phyloP scores from a whole-genome alignment of 2,888 invertebrate genomes.

The Leptinotarsa tumamoca region DNA sequence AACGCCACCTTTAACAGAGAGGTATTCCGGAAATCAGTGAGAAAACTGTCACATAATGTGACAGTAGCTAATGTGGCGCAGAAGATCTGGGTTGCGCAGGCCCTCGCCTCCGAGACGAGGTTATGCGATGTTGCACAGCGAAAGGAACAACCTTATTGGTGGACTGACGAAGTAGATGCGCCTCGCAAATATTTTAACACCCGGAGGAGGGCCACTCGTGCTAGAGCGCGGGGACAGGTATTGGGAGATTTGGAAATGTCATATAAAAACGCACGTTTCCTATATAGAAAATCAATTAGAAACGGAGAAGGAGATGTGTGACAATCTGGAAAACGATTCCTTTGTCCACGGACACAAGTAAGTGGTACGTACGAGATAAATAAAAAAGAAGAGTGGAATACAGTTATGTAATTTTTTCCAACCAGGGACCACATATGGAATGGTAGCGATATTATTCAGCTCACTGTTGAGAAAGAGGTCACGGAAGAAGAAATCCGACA shows the following conservation, averaged over 20 bases:
- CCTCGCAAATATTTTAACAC: neutral
- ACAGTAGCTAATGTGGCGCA: neutral
- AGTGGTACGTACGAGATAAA: conserved; percentile 5
- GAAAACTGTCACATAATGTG: neutral
- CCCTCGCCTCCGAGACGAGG: neutral
- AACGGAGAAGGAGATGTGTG: neutral
- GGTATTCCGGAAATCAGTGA: neutral
- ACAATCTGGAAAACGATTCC: conserved; percentile 2
- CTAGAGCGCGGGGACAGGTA: neutral
- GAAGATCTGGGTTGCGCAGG: neutral
- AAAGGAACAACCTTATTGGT: neutral
- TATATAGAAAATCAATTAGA: neutral
- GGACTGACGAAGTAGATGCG: neutral
- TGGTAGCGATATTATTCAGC: neutral
- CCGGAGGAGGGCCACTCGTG: neutral
- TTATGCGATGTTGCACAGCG: neutral
- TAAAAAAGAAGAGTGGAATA: neutral
- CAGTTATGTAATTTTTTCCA: neutral
- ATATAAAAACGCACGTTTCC: neutral
- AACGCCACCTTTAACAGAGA: neutral
- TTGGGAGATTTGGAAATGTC: neutral
- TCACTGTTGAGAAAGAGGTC: neutral
- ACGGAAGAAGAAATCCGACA: neutral
- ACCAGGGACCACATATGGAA: neutral
- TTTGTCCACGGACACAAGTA: neutral